Evolutionary conservation across 2,797 vertebrate species (phyloP).

Genomic region (Chiloscyllium punctatum): DNA sequence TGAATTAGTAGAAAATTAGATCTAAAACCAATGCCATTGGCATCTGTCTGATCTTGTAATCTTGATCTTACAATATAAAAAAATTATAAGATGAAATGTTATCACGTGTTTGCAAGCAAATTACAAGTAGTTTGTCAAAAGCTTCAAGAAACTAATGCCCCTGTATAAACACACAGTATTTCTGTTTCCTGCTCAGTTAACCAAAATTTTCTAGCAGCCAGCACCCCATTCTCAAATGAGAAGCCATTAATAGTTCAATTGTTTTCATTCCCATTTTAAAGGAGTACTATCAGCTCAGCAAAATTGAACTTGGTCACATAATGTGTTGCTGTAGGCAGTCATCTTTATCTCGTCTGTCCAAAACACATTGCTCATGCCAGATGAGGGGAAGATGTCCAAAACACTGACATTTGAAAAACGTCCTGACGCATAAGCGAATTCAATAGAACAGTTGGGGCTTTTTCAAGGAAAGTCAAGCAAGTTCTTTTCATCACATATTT

Average conservation of each 20-base stretch:
- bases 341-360: slow-evolving; percentile 19
- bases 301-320: neutral
- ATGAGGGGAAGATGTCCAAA: neutral
- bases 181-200: neutral
- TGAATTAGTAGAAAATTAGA: neutral
- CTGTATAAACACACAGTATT: neutral
- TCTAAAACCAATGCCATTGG: neutral
- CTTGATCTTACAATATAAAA: neutral
- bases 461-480: neutral
- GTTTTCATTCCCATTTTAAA: neutral
- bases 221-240: neutral
- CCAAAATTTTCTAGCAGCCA: neutral
- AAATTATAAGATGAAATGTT: neutral
- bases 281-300: neutral
- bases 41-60: neutral
- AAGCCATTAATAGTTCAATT: neutral
- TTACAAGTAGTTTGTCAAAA: slow-evolving; percentile 5
- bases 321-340: neutral
- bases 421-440: neutral
- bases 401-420: neutral
- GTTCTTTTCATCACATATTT: neutral
- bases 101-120: neutral
- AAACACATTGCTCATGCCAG: slow-evolving; percentile 17
- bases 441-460: neutral
- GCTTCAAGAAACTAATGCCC: neutral